Evolutionary conservation across 1,140 invertebrate species (phyloP), one percentile per base, ranked within the genome.

Genomic region (Drosophila mojavensis): DNA sequence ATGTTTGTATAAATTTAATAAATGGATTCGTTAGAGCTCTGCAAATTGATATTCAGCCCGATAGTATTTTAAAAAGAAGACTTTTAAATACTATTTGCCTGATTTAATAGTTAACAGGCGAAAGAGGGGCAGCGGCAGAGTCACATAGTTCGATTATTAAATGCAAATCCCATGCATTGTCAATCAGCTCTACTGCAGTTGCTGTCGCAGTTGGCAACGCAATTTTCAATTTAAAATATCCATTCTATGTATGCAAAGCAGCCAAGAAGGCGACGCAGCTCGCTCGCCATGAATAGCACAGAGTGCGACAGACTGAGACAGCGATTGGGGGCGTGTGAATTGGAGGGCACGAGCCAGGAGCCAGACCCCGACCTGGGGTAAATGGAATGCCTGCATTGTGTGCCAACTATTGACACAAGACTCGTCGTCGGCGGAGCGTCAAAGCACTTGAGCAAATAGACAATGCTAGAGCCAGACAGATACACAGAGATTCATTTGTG

Each of bases 361-460:
- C 15, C 7, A 9, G 17, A 43, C 11, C 6, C n/a, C 33, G 11
- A 50, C 24, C 48, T 9, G 43, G 43, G 9, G 39, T 28, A 39
- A 53, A 51, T 80, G 69, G 63, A 68, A 70, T 78, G 70, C 64
- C 51, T 72, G 45, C 60, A 65, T 71, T 80, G 83, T 80, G 61
- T 89, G 80, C 80, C 80, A 89, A 84, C 84, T 89, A 89, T 88
- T 84, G 84, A 89, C 80, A 84, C 77, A 88, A 66, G 78, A 89
- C 74, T 71, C 82, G 61, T 50, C 54, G 71, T 63, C 54, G 68
- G 36, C 62, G 53, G 43, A 70, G 70, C 56, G 68, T 60, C 74
- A 85, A 68, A 88, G 83, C 73, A 83, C 79, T 86, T 86, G 79
- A 89, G 79, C 70, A 89, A 89, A 88, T 67, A 84, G 84, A 78